phyloP scores from a whole-genome alignment of 2,113 vertebrate species.

The Piprites chloris region DNA sequence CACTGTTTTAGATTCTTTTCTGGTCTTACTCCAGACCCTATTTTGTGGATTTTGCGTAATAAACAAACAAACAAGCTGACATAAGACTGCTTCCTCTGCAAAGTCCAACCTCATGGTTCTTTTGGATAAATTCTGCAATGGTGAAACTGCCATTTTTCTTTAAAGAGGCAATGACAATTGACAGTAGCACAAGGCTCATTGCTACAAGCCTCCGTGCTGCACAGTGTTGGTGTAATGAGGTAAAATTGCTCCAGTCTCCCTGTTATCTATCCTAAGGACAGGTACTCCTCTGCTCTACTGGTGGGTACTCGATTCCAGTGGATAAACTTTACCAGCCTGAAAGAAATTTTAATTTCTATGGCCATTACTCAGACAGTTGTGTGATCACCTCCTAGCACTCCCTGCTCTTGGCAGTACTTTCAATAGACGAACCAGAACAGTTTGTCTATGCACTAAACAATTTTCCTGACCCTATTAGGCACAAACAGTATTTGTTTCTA shows the following conservation, averaged over 20 bases:
- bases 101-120: neutral
- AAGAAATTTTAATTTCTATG: neutral
- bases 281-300: neutral
- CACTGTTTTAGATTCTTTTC: neutral
- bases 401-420: neutral
- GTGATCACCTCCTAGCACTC: neutral
- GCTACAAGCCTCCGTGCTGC: neutral
- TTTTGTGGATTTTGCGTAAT: neutral
- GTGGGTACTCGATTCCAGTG: neutral
- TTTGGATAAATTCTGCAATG: neutral
- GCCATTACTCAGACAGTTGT: neutral
- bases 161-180: neutral
- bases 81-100: neutral
- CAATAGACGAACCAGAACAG: neutral
- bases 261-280: neutral
- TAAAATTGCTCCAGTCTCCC: neutral
- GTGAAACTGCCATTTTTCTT: neutral
- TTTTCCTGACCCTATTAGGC: neutral
- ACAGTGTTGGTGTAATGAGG: accelerated
- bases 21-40: neutral
- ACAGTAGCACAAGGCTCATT: neutral
- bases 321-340: neutral
- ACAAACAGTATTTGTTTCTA: neutral
- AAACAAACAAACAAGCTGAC: neutral
- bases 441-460: neutral